Evolutionary conservation across 2,113 vertebrate species (phyloP), one percentile per base, ranked within the genome.

Genomic region (Empidonax traillii): DNA sequence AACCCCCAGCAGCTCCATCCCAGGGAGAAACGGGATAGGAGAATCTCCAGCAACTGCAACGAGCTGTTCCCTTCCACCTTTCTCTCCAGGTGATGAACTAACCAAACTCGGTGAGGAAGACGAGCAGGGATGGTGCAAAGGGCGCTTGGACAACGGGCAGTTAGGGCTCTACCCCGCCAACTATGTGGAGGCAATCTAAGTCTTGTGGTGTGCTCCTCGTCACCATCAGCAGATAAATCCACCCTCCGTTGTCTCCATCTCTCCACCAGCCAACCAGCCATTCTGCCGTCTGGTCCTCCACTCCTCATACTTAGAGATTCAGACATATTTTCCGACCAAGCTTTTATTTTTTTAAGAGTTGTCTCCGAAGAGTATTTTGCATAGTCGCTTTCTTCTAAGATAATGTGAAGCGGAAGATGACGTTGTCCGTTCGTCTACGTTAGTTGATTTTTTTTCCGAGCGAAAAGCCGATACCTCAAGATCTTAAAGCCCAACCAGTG

Each of bases 41-140:
- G 31, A 24, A 8, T 24, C 39, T 53, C 46, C 66, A 52, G 21
- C 71, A 19, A 61, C 55, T 53, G 8, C 85, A 66, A 17, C 2
- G 6, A 85, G 13, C 74, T 76, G n/a, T 51, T 80, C 66, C 90
- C 85, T 75, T 63, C 81, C 89, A 24, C 51, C 62, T 44, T 59
- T 74, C 63, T 28, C 78, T 96, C 25, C 98, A 99, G 99, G 99
- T 93, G 99, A 99, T 2, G 99, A 99, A 93, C 98, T 99, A 95
- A 99, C 97, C 97, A 99, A 99, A 98, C 99, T 99, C 2, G 99
- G 99, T 56, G 99, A 99, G 56, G 99, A 99, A 97, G 99, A 99
- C 1, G 99, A 99, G 90, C 99, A 99, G 95, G 99, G 99, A 73
- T 99, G 99, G 99, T 99, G 99, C 98, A 98, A 99, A 98, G 99